Conservation (phyloP, 64 coral and sea anemone species). For the Stylophora pistillata region DNA sequence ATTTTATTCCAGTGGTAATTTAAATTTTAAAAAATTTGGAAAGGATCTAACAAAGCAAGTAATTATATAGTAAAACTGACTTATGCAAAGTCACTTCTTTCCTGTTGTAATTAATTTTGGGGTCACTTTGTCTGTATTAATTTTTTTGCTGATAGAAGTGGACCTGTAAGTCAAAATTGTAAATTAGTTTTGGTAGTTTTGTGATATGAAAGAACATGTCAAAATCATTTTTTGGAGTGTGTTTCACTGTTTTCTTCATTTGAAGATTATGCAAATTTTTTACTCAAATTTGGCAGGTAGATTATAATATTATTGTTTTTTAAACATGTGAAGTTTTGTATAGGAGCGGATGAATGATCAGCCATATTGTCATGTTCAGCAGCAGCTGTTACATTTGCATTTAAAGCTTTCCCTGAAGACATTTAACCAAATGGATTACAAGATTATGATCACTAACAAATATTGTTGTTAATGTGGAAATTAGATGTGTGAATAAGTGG, state of each 20-base stretch:
- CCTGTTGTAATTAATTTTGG: too few species aligned
- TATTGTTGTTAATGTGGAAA: not conserved
- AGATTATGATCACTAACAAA: constrained; percentile 21
- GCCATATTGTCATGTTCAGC: not conserved
- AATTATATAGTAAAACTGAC: not conserved
- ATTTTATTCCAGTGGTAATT: not conserved
- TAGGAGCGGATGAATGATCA: constrained; percentile 2
- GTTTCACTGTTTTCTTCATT: not conserved
- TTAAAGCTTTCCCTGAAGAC: not conserved
- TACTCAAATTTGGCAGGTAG: not conserved
- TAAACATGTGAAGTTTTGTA: constrained; percentile 35
- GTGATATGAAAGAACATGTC: not conserved
- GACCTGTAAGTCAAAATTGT: too few species aligned
- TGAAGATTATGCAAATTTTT: constrained; percentile 7
- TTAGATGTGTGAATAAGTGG: not conserved
- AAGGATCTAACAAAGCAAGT: not conserved
- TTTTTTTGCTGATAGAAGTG: too few species aligned
- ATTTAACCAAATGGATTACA: not conserved
- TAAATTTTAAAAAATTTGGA: not conserved
- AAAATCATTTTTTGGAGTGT: not conserved
- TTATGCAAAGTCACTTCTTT: not conserved
- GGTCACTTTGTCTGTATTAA: too few species aligned
- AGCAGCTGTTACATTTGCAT: not conserved
- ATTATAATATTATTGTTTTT: not conserved
- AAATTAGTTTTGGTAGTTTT: not conserved